Evolutionary conservation across 2,113 vertebrate genomes (phyloP).

Genomic region (Aptenodytes forsteri): DNA sequence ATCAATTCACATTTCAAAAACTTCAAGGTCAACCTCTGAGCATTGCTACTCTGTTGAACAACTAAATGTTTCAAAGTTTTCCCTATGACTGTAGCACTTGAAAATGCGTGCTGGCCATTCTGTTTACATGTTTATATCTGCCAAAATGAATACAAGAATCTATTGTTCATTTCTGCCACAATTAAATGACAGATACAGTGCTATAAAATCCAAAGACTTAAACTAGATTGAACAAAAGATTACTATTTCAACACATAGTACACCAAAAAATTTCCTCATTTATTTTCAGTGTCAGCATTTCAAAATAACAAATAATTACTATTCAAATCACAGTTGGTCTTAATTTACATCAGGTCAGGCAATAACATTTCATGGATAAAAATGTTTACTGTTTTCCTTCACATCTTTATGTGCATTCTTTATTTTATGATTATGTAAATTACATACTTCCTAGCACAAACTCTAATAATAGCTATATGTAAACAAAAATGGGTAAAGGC

Average conservation of each 20-base stretch:
- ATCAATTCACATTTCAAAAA: slow-evolving; percentile 72
- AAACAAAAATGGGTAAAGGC: slow-evolving; percentile 31
- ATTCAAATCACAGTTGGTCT: background rate
- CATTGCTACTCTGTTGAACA: slow-evolving; percentile 54
- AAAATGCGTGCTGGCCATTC: slow-evolving; percentile 21
- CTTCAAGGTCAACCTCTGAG: slow-evolving; percentile 74
- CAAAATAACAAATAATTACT: slow-evolving; percentile 36
- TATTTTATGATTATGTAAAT: slow-evolving; percentile 67
- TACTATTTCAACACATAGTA: background rate
- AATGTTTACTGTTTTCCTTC: slow-evolving; percentile 10
- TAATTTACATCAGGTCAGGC: slow-evolving; percentile 12
- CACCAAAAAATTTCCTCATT: background rate
- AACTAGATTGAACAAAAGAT: background rate
- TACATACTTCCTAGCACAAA: slow-evolving; percentile 13
- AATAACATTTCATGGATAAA: slow-evolving; percentile 3
- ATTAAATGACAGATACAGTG: background rate
- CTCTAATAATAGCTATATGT: background rate
- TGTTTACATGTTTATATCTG: slow-evolving; percentile 22
- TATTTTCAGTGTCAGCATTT: slow-evolving; percentile 38
- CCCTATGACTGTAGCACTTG: background rate
- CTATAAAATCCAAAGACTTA: slow-evolving; percentile 10
- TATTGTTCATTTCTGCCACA: background rate
- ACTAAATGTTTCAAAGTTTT: slow-evolving; percentile 71
- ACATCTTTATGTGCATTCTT: background rate
- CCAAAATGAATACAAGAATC: slow-evolving; percentile 14